A percentile compares a stretch with the other conserved stretches of the same genome.
These are phyloP conservation scores for Ptilodon capucinus DNA, from an alignment of 2,888 invertebrate species.

Conservation along the genomic window DNA sequence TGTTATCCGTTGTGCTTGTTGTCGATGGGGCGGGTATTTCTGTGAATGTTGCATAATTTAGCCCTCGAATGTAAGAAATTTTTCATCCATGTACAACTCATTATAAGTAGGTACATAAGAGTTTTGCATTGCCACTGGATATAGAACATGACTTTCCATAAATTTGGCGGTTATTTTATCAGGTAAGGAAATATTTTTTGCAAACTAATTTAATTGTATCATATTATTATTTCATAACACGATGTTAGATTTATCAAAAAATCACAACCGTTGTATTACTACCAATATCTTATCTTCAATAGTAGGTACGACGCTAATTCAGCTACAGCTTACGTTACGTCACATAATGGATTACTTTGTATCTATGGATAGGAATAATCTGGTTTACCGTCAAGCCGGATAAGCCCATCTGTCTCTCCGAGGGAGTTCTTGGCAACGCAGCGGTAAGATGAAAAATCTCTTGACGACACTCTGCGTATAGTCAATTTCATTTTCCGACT, in stretches of 20 bases:
- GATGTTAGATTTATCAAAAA: background rate
- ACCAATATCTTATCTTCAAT: background rate
- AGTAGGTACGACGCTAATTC: background rate
- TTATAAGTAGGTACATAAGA: too few species aligned
- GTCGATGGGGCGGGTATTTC: constrained; percentile 94
- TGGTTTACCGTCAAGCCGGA: constrained; percentile 92
- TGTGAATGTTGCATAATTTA: constrained; percentile 56
- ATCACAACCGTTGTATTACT: background rate
- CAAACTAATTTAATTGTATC: too few species aligned
- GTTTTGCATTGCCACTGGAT: too few species aligned
- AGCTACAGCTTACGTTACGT: background rate
- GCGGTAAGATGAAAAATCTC: constrained; percentile 94
- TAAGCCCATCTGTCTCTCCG: constrained; percentile 94
- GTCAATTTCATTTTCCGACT: constrained; percentile 96
- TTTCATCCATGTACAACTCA: too few species aligned
- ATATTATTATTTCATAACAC: too few species aligned
- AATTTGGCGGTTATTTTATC: too few species aligned
- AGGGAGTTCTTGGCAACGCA: constrained; percentile 96
- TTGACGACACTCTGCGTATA: constrained; percentile 89
- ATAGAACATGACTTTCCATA: too few species aligned
- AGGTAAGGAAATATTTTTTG: too few species aligned
- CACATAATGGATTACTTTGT: constrained; percentile 24
- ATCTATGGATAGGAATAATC: constrained; percentile 34
- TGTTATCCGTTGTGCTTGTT: constrained; percentile 81
- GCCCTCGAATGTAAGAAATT: too few species aligned